Percentiles rank a stretch among this genome's conserved stretches.
Conservation (phyloP, 2,888 invertebrate genomes). For the Empis livida region DNA sequence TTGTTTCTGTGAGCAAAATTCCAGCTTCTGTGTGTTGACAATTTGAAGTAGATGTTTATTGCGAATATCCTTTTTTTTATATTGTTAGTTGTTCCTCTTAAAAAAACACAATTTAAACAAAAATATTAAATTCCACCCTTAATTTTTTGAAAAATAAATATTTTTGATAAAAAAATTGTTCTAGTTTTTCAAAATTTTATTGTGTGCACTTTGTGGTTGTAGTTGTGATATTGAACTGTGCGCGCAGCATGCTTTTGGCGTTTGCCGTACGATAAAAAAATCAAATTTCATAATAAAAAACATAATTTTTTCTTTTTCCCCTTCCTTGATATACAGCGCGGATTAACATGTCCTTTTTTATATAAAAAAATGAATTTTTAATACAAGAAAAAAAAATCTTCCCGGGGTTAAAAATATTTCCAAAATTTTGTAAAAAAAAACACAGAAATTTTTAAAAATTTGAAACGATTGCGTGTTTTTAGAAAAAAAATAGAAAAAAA, state of each 20-base stretch:
- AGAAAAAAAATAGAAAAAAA: too few species aligned
- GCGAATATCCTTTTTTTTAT: background rate
- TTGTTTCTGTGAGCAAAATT: too few species aligned
- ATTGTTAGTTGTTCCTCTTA: conserved; percentile 1
- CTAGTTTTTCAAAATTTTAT: background rate
- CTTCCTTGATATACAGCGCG: background rate
- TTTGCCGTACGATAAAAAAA: conserved; percentile 4
- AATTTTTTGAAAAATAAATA: background rate
- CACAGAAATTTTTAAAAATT: too few species aligned
- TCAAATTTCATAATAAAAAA: too few species aligned
- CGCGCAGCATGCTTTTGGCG: conserved; percentile 14
- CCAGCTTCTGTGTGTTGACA: conserved; percentile 14
- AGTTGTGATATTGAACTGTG: conserved; percentile 5
- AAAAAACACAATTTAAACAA: background rate
- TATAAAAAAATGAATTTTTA: background rate
- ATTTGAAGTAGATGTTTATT: conserved; percentile 15
- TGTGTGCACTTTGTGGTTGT: background rate
- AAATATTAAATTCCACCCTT: too few species aligned
- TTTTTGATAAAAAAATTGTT: background rate
- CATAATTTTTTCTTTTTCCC: too few species aligned
- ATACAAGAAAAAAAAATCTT: conserved; percentile 2
- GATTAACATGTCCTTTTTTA: background rate
- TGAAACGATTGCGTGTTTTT: too few species aligned
- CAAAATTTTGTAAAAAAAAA: too few species aligned
- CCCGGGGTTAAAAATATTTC: conserved; percentile 7